A percentile compares a stretch with the other conserved stretches of the same genome.
These are phyloP conservation scores for Plodia interpunctella DNA, from an alignment of 1,140 invertebrate genomes.

Conservation along the genomic window DNA sequence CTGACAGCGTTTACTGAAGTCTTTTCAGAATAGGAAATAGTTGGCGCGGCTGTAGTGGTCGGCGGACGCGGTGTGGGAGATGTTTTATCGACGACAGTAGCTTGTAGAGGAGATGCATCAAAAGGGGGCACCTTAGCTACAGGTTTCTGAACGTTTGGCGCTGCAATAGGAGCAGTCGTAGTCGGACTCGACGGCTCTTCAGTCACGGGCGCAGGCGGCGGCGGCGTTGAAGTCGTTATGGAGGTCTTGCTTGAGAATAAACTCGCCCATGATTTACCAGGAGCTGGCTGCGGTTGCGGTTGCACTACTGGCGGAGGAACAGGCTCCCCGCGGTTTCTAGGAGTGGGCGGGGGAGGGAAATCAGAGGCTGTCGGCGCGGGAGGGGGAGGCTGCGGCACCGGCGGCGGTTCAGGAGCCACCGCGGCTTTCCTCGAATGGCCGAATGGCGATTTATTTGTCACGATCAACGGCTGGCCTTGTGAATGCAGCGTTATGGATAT, in stretches of 20 bases:
- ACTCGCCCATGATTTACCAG: conserved; percentile 72
- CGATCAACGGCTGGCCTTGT: conserved; percentile 61
- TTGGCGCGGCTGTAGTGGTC: conserved; percentile 25
- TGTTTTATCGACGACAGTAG: conserved; percentile 42
- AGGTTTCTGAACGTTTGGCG: conserved; percentile 70
- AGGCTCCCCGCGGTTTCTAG: conserved; percentile 59
- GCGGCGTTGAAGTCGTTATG: conserved; percentile 25
- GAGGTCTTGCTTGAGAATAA: conserved; percentile 62
- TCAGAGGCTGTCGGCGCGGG: conserved; percentile 71
- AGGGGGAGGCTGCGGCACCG: conserved; percentile 55
- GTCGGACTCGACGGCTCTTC: conserved; percentile 60
- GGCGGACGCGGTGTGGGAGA: conserved; percentile 31
- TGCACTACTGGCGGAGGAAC: conserved; percentile 42
- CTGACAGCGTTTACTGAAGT: conserved; percentile 64
- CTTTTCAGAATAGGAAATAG: conserved; percentile 70
- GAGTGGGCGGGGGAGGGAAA: conserved; percentile 71
- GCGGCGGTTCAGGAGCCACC: conserved; percentile 45
- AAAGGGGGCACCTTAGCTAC: conserved; percentile 79
- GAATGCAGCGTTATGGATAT: conserved; percentile 60
- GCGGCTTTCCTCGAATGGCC: conserved; percentile 59
- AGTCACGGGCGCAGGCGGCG: conserved; percentile 23
- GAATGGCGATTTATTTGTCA: conserved; percentile 69
- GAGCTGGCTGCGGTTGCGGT: conserved; percentile 54
- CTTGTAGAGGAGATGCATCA: conserved; percentile 70
- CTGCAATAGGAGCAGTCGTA: conserved; percentile 34